Conservation (phyloP, 2,113 vertebrate genomes). For the Myrmophylax atrothorax region DNA sequence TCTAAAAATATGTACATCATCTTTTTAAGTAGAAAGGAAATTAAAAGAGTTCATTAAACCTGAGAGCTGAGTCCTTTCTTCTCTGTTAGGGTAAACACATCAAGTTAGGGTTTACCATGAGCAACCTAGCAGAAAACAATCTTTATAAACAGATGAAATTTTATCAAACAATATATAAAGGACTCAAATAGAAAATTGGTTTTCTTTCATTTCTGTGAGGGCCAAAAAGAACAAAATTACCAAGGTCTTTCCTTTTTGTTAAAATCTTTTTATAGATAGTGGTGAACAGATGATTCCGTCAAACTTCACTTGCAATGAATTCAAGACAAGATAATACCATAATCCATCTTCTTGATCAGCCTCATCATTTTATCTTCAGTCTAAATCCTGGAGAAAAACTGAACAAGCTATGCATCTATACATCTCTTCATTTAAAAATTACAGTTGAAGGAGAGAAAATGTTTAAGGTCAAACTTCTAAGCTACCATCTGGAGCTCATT, state of each 20-base stretch:
- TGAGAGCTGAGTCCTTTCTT: background rate
- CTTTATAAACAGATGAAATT: slow-evolving; percentile 23
- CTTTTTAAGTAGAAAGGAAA: slow-evolving; percentile 5
- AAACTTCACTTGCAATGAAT: slow-evolving; percentile 34
- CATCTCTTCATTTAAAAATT: slow-evolving; percentile 56
- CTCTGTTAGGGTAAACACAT: background rate
- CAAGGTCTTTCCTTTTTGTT: background rate
- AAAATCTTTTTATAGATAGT: slow-evolving; percentile 29
- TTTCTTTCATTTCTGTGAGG: slow-evolving; percentile 3
- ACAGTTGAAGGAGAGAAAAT: slow-evolving; percentile 58
- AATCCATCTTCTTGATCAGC: slow-evolving; percentile 61
- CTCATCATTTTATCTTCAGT: slow-evolving; percentile 42
- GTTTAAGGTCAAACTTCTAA: slow-evolving; percentile 60
- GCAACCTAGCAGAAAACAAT: slow-evolving; percentile 3
- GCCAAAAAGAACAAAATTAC: slow-evolving; percentile 32
- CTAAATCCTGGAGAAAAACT: slow-evolving; percentile 16
- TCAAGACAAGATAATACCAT: slow-evolving; percentile 55
- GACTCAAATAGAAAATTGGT: background rate
- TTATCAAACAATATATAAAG: slow-evolving; percentile 31
- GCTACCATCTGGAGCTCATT: slow-evolving; percentile 62
- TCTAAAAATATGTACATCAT: background rate
- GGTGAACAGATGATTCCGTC: slow-evolving; percentile 61
- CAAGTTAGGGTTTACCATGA: slow-evolving; percentile 9
- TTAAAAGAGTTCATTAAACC: background rate
- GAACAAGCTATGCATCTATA: slow-evolving; percentile 35